Base-by-base conservation (phyloP, 2,888 invertebrate species). In the Rhagium mordax region DNA sequence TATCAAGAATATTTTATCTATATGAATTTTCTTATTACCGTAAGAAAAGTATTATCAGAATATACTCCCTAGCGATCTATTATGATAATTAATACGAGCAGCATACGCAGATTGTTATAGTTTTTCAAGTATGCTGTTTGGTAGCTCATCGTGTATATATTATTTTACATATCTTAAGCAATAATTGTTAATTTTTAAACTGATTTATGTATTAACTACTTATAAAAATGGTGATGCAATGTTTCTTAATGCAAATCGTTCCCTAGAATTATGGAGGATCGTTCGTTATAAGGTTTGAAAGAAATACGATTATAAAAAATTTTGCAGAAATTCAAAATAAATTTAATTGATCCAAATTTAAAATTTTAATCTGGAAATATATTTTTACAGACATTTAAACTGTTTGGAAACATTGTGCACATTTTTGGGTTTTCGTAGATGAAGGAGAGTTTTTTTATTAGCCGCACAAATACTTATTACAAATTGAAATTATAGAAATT, bases 101-200 rank as follows among this genome's bases (percentile, higher is more conserved):
- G 10, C 18, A 3, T 49, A 61, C 13, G 10, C 51, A 16, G 59
- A 60, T 61, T 61, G 41, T 64, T 48, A 64, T 15, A n/a, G 21
- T 49, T 64, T 49, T 24, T 51, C 29, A 48, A 5, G 20, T 29
- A 24, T 15, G 16, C n/a, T 64, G 64, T 49, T 49, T 18, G 24
- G 48, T 16, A 49, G 51, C 61, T 61, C 61, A 61, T 20, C 21
- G 24, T 53, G 18, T 65, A 33, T 29, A 29, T 65, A 53, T 27
- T 48, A 53, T 20, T 33, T 48, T 65, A 53, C 65, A 65, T 65
- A 65, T 65, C 53, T 33, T 65, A 29, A 64, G 53, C 65, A 65
- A 65, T 65, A 65, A 29, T 20, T 65, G 41, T 65, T 65, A 65
- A 33, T 20, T n/a, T 48, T 21, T 64, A n/a, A 64, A 29, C 8